Evolutionary conservation across 2,113 vertebrate species (phyloP).

Genomic region (Pontoporia blainvillei): DNA sequence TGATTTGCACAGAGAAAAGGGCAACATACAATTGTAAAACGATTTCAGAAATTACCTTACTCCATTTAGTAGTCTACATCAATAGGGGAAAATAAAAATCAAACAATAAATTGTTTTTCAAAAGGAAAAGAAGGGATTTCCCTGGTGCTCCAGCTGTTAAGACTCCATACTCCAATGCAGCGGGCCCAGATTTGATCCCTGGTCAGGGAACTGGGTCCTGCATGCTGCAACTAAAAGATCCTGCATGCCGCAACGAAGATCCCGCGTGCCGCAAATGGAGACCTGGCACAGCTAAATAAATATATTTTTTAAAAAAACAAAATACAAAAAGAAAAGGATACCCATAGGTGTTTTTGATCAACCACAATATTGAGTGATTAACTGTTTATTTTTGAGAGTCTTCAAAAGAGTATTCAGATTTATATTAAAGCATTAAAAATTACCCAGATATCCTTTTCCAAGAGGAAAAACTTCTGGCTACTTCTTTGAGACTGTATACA

Average conservation of each 20-base stretch:
- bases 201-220: too few species aligned
- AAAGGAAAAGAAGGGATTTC: neutral
- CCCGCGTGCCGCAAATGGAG: too few species aligned
- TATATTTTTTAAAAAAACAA: neutral
- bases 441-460: neutral
- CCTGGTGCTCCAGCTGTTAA: too few species aligned
- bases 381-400: constrained; percentile 14
- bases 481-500: neutral
- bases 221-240: too few species aligned
- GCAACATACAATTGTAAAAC: constrained; percentile 34
- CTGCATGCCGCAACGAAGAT: too few species aligned
- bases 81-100: neutral
- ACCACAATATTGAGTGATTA: constrained; percentile 4
- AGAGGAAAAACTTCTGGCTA: constrained; percentile 18
- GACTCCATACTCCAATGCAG: too few species aligned
- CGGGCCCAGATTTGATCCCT: too few species aligned
- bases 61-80: neutral
- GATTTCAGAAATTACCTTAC: constrained; percentile 41
- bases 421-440: constrained; percentile 44
- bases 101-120: constrained; percentile 26
- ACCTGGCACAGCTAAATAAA: too few species aligned
- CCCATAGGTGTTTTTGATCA: constrained; percentile 13
- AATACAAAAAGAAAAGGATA: constrained; percentile 31
- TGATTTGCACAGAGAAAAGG: constrained; percentile 25
- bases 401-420: constrained; percentile 31